Evolutionary conservation across 2,888 invertebrate species (phyloP).

Genomic region (Amphipyra tragopoginis): DNA sequence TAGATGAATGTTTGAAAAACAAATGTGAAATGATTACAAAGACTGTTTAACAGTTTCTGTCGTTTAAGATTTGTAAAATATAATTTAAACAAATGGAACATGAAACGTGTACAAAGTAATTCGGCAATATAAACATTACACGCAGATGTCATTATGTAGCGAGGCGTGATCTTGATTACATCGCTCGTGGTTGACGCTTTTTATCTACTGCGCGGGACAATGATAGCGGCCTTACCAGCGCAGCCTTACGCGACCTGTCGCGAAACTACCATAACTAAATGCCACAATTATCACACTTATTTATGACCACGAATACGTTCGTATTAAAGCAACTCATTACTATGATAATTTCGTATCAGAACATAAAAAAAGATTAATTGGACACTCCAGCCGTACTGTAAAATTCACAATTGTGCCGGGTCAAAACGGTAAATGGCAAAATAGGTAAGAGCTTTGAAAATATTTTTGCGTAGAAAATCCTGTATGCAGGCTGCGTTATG

Average conservation of each 20-base stretch:
- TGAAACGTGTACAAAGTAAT: constrained; percentile 30
- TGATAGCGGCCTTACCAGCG: constrained; percentile 16
- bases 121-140: constrained; percentile 33
- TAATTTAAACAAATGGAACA: constrained; percentile 17
- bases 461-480: constrained; percentile 49
- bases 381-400: constrained; percentile 29
- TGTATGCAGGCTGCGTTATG: constrained; percentile 49
- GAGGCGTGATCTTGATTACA: constrained; percentile 61
- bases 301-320: constrained; percentile 48
- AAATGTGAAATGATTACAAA: background rate
- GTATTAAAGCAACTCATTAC: constrained; percentile 60
- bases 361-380: constrained; percentile 62
- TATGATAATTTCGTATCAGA: constrained; percentile 58
- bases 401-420: constrained; percentile 39
- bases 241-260: constrained; percentile 23
- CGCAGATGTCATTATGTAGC: constrained; percentile 54
- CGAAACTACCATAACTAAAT: constrained; percentile 39
- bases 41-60: background rate
- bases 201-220: constrained; percentile 48
- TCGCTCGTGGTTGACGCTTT: constrained; percentile 49
- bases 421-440: constrained; percentile 33
- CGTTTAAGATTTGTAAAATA: background rate
- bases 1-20: too few relatives aligned
- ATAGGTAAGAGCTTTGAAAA: constrained; percentile 45
- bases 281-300: constrained; percentile 51